Base-by-base conservation (phyloP, 2,888 invertebrate genomes). In the Dione juno region DNA sequence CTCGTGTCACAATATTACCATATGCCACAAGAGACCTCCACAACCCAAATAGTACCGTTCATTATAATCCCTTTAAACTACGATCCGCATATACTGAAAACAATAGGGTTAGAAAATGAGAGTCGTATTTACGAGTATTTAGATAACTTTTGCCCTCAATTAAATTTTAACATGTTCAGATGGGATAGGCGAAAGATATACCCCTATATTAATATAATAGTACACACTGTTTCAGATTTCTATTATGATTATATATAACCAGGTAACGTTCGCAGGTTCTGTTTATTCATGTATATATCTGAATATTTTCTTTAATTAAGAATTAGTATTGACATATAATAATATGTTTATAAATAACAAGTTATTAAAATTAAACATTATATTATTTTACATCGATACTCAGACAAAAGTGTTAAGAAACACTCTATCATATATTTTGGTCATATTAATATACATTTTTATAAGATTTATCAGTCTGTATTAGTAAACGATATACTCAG, bases 31-130 rank as follows among this genome's bases (percentile, higher is more conserved):
- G 50, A 14, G 52, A 52, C 64, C 50, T 50, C 61, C 1, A 1
- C 28, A 52, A 40, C 37, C 64, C 16, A 64, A 64, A 64, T 37
- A 63, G n/a, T 50, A 52, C 6, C 50, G 50, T 35, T 52, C 50
- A 35, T 64, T 64, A 52, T 64, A 64, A 64, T 40, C 35, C 50
- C 64, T 37, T 50, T 50, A 40, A 64, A 63, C 45, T 14, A 37
- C 37, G n/a, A 59, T 59, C n/a, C n/a, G 63, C 1, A 50, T 50
- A 64, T 19, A 63, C 1, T 48, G 37, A 37, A 64, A 64, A 64
- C 64, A 64, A 64, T 64, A 64, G 64, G 64, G 50, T 40, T 37
- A 64, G 52, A 50, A 64, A 52, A 37, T 28, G 37, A 13, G 19
- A 52, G 48, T 40, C 52, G 35, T 52, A 61, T 61, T 61, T 61